These are phyloP conservation scores for Drosophila tripunctata DNA, from an alignment of 2,888 invertebrate species.

Conservation along the genomic window DNA sequence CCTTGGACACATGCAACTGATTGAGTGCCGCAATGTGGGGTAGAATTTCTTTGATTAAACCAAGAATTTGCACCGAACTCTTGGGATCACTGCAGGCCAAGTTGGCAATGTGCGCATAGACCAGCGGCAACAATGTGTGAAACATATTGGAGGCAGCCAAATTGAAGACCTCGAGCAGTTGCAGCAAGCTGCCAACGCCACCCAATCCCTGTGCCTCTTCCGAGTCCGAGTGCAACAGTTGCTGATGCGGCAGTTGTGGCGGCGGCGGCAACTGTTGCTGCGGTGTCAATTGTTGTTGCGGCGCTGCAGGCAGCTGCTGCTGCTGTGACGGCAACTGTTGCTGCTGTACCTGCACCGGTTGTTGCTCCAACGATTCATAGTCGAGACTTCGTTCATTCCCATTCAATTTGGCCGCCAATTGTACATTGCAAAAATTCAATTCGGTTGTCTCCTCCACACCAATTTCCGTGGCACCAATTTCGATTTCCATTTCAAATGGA, in stretches of 20 bases:
- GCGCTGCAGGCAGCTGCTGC: constrained; percentile 22
- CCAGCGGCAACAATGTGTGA: constrained; percentile 93
- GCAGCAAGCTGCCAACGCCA: constrained; percentile 73
- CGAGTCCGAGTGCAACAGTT: constrained; percentile 76
- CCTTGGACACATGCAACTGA: constrained; percentile 85
- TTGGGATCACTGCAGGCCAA: constrained; percentile 91
- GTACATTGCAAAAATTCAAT: constrained; percentile 82
- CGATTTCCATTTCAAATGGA: constrained; percentile 84
- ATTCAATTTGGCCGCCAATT: constrained; percentile 81
- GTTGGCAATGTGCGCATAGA: constrained; percentile 93
- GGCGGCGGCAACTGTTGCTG: constrained; percentile 32
- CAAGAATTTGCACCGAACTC: constrained; percentile 94
- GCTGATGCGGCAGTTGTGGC: constrained; percentile 26
- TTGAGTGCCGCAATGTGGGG: constrained; percentile 95
- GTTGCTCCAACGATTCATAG: constrained; percentile 76
- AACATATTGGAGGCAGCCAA: constrained; percentile 84
- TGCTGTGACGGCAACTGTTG: constrained; percentile 26
- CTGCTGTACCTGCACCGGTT: constrained; percentile 22
- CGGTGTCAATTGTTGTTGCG: constrained; percentile 7
- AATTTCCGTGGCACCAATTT: constrained; percentile 84
- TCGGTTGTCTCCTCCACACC: constrained; percentile 82
- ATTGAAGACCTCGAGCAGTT: constrained; percentile 84
- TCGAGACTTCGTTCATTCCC: constrained; percentile 83
- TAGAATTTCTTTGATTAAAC: constrained; percentile 93
- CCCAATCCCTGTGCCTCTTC: constrained; percentile 74